Conservation (phyloP, 2,113 vertebrate species). For the Myiopsitta monachus region DNA sequence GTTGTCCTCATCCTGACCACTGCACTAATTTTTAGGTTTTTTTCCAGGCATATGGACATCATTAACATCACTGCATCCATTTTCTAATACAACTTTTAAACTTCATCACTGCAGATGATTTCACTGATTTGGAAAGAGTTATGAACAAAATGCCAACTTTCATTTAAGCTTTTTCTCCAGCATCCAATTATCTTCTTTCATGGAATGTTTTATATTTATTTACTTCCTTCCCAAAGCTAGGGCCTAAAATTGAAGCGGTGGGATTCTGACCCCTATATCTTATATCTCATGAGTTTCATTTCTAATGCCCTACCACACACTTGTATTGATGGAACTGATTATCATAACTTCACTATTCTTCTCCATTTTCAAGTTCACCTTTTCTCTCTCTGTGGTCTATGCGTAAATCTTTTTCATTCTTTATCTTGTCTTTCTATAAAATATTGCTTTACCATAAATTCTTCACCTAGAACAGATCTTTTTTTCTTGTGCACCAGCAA, state of each 20-base stretch:
- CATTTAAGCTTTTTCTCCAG: background rate
- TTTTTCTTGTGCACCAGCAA: background rate
- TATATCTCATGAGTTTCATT: background rate
- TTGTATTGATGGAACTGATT: background rate
- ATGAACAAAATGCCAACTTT: background rate
- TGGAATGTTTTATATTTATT: too few relatives aligned
- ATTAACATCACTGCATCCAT: background rate
- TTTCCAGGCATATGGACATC: background rate
- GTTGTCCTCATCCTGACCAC: background rate
- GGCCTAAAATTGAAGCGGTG: background rate
- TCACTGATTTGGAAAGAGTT: background rate
- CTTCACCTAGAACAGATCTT: background rate
- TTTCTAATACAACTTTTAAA: background rate
- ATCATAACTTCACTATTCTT: background rate
- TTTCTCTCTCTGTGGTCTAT: background rate
- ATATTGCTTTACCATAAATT: background rate
- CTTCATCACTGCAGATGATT: background rate
- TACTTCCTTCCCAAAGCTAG: background rate
- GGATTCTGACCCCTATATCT: background rate
- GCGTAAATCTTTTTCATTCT: background rate
- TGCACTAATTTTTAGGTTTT: background rate
- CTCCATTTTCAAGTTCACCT: background rate
- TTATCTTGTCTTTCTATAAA: background rate
- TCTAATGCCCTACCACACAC: background rate
- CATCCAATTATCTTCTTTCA: background rate